phyloP scores from a whole-genome alignment of 2,888 invertebrate species.

The Pristionchus japonicus region DNA sequence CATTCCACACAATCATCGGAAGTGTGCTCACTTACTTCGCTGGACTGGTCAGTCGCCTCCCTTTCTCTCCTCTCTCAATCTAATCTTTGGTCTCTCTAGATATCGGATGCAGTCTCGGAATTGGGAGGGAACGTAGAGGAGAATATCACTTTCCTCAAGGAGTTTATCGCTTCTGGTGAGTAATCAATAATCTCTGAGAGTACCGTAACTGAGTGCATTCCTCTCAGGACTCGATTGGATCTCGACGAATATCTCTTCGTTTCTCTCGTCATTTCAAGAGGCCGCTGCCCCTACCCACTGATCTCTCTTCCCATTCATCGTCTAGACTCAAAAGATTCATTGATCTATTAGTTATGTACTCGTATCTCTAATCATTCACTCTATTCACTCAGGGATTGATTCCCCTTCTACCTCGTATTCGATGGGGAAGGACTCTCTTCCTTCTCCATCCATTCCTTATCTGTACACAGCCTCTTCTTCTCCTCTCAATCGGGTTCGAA shows the following conservation, averaged over 20 bases:
- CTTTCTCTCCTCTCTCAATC: neutral
- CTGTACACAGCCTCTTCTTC: neutral
- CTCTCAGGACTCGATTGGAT: neutral
- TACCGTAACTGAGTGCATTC: neutral
- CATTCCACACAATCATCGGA: neutral
- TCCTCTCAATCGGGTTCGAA: neutral
- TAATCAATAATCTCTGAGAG: neutral
- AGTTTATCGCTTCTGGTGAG: neutral
- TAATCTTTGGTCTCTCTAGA: constrained; percentile 26
- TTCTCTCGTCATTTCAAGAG: constrained; percentile 35
- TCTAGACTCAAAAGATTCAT: constrained; percentile 28
- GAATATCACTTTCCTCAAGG: constrained; percentile 11
- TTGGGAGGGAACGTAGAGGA: constrained; percentile 31
- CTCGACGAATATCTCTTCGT: neutral
- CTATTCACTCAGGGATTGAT: constrained; percentile 23
- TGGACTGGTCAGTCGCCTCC: neutral
- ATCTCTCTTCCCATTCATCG: constrained; percentile 10
- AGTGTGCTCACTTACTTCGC: constrained; percentile 15
- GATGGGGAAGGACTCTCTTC: neutral
- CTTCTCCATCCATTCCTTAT: neutral
- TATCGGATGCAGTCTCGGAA: constrained; percentile 20
- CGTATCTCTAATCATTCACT: constrained; percentile 34
- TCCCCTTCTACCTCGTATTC: constrained; percentile 16
- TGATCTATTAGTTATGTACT: constrained; percentile 7
- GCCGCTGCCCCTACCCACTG: constrained; percentile 38